A percentile compares a stretch with the other conserved stretches of the same genome.
These are phyloP conservation scores for Eurytoma californica DNA, from an alignment of 2,888 invertebrate genomes.

Conservation along the genomic window DNA sequence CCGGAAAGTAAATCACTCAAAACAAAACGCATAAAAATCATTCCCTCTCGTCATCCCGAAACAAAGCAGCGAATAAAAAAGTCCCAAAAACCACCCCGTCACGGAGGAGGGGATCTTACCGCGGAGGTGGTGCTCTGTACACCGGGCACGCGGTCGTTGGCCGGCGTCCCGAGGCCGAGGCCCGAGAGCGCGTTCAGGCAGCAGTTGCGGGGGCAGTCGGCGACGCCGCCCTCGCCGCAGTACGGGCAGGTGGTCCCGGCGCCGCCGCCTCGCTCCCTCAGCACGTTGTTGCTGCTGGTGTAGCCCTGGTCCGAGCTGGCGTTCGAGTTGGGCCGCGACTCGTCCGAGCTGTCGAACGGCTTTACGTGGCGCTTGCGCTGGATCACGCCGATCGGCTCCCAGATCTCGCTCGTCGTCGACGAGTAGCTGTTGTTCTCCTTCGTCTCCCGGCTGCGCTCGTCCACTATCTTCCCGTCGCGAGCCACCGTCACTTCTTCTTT, in stretches of 20 bases:
- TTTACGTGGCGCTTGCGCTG: conserved; percentile 68
- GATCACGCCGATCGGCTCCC: conserved; percentile 78
- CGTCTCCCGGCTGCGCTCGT: conserved; percentile 82
- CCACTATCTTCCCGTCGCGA: conserved; percentile 81
- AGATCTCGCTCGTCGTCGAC: conserved; percentile 81
- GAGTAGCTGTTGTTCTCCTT: conserved; percentile 84
- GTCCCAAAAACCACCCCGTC: too few species aligned
- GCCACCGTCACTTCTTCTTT: conserved; percentile 84
- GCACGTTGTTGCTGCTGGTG: conserved; percentile 70
- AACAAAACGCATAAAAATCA: neutral
- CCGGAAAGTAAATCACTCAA: too few species aligned
- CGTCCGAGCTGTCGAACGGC: conserved; percentile 73
- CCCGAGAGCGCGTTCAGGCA: conserved; percentile 53
- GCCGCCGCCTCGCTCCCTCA: conserved; percentile 63
- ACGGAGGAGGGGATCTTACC: conserved; percentile 65
- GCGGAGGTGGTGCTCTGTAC: conserved; percentile 70
- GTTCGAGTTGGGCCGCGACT: conserved; percentile 72
- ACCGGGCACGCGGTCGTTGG: conserved; percentile 55
- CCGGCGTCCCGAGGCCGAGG: conserved; percentile 45
- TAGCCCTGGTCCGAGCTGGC: conserved; percentile 74
- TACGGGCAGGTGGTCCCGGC: conserved; percentile 62
- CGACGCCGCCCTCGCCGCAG: conserved; percentile 62
- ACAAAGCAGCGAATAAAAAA: neutral
- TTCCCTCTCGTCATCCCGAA: neutral
- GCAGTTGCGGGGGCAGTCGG: conserved; percentile 58